A percentile compares a stretch with the other conserved stretches of the same genome.
These are phyloP conservation scores for Melanargia galathea DNA, from an alignment of 2,888 invertebrate species.

Conservation along the genomic window DNA sequence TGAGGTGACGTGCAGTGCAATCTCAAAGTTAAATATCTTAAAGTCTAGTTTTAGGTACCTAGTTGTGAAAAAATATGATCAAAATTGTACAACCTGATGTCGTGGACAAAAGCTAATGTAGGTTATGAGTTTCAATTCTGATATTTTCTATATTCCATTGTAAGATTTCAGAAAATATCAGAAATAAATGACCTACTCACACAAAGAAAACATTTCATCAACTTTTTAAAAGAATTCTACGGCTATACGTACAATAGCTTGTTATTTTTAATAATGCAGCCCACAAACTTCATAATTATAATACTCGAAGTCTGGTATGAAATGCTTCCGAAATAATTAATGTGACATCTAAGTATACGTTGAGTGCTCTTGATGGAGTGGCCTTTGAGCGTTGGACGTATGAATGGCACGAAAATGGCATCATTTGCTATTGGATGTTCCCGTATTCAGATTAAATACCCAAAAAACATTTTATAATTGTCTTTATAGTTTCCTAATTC, in stretches of 20 bases:
- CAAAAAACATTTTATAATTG: no score
- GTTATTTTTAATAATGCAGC: conserved; percentile 13
- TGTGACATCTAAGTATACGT: not conserved
- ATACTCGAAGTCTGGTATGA: not conserved
- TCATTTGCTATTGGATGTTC: no score
- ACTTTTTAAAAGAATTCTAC: conserved; percentile 1
- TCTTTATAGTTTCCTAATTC: no score
- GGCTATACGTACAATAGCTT: not conserved
- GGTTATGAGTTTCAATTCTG: not conserved
- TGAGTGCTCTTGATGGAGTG: no score
- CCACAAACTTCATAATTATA: conserved; percentile 3
- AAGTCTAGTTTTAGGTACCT: no score
- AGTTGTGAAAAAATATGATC: no score
- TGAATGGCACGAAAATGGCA: no score
- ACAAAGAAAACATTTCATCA: not conserved
- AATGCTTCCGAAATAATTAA: not conserved
- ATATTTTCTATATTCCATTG: not conserved
- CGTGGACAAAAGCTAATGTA: not conserved
- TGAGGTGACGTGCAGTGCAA: no score
- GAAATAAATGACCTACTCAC: conserved; percentile 1
- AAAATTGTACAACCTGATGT: not conserved
- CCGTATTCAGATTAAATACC: no score
- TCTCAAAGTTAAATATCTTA: no score
- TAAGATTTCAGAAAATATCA: not conserved
- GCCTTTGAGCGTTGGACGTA: no score